Evolutionary conservation across 2,888 invertebrate species (phyloP), one percentile per base, ranked within the genome.

Genomic region (Polymixis lichenea): DNA sequence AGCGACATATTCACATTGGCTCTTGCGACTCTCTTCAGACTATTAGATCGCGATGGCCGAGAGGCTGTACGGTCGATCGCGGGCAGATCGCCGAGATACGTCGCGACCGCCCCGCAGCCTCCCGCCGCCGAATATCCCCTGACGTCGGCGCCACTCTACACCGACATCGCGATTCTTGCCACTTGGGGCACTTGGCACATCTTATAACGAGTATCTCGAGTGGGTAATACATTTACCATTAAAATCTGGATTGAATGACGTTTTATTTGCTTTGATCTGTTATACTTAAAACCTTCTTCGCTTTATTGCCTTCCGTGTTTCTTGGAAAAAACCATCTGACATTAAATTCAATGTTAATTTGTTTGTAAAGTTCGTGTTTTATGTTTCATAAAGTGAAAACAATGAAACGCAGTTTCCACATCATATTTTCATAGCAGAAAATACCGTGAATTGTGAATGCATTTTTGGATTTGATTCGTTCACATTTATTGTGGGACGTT

Each of bases 81-180:
- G 91, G 89, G 90, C 92, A 93, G 94, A 94, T 95, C 93, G 93
- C 86, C 91, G 94, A 92, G 94, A 94, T 94, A 94, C 86, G 91
- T 88, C 90, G 92, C 92, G 93, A 91, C 89, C 90, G 79, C 78
- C 85, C 83, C 87, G 86, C 87, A 87, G 84, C 83, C 89, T 79
- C 83, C 89, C 87, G 84, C 82, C 88, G 82, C 86, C 87, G 83
- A 86, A 86, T 87, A 89, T 89, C 83, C 82, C 87, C 89, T 89
- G 89, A 90, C 89, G 86, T 88, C 89, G 89, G 87, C 88, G 86
- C 78, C 81, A 51, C 73, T 87, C 89, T 89, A 80, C 88, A 89
- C 83, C 88, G 88, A 89, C 89, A 91, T 91, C 90, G 89, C 89
- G 89, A 92, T 92, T 92, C 91, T 90, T 86, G 89, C 91, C 91